These are phyloP conservation scores for Tethea ocularis DNA, from an alignment of 2,888 invertebrate genomes.

Conservation along the genomic window DNA sequence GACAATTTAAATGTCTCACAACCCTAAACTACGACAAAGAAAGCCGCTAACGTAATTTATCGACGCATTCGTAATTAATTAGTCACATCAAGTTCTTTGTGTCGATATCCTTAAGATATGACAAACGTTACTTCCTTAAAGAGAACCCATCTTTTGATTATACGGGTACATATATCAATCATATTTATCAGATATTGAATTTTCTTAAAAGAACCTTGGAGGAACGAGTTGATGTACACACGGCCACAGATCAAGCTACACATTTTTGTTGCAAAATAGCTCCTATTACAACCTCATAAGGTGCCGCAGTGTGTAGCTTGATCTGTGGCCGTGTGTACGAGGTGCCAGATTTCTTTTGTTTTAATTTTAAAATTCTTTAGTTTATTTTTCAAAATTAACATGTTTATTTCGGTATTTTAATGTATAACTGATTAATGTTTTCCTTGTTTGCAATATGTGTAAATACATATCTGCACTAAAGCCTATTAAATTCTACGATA, in stretches of 20 bases:
- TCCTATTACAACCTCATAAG: too few relatives aligned
- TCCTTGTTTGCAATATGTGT: neutral
- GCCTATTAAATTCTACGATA: neutral
- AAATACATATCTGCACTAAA: neutral
- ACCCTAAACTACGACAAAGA: slow-evolving; percentile 7
- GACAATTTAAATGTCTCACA: neutral
- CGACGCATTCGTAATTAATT: slow-evolving; percentile 6
- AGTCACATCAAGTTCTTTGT: slow-evolving; percentile 5
- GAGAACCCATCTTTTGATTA: neutral
- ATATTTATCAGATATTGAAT: too few relatives aligned
- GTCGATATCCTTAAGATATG: slow-evolving; percentile 5
- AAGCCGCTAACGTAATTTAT: slow-evolving; percentile 11
- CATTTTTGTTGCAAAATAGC: too few relatives aligned
- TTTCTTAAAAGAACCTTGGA: too few relatives aligned
- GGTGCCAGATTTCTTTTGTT: neutral
- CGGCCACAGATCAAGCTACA: too few relatives aligned
- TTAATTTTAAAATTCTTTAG: neutral
- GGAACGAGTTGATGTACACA: too few relatives aligned
- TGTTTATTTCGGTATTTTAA: neutral
- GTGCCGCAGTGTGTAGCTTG: too few relatives aligned
- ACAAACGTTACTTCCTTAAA: neutral
- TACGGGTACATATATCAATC: neutral
- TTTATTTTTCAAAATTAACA: neutral
- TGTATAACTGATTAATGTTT: neutral
- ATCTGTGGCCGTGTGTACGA: too few relatives aligned